These are phyloP conservation scores for Rostratula benghalensis DNA, from an alignment of 2,113 vertebrate genomes.

Conservation along the genomic window DNA sequence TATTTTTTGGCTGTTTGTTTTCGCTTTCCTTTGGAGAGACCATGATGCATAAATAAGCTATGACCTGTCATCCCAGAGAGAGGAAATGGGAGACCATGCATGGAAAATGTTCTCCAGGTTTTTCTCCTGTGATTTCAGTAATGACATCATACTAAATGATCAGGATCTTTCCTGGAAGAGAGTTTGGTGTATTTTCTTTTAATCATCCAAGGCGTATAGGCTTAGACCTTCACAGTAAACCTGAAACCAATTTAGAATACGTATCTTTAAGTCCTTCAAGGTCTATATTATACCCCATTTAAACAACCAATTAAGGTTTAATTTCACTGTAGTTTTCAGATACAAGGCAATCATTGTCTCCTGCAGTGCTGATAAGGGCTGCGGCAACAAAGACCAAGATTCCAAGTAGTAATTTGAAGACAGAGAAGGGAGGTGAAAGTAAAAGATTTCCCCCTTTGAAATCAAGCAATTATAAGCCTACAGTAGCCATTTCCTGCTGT, in stretches of 20 bases:
- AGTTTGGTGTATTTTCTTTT: neutral
- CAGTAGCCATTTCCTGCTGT: constrained; percentile 16
- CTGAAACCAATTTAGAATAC: neutral
- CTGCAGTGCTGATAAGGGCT: constrained; percentile 48
- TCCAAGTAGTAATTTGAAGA: constrained; percentile 43
- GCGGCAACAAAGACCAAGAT: constrained; percentile 38
- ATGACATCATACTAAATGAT: neutral
- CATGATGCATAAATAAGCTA: constrained; percentile 18
- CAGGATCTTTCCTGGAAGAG: neutral
- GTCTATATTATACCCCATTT: constrained; percentile 27
- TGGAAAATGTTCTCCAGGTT: neutral
- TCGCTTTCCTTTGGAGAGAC: neutral
- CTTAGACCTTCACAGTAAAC: neutral
- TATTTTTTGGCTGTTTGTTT: constrained; percentile 40
- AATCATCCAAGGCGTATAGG: neutral
- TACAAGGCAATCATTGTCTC: constrained; percentile 50
- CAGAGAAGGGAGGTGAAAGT: constrained; percentile 24
- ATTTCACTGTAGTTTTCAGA: constrained; percentile 55
- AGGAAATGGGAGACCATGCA: neutral
- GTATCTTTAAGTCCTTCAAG: constrained; percentile 35
- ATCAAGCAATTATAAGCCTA: constrained; percentile 16
- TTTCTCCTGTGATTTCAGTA: neutral
- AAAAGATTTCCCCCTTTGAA: constrained; percentile 8
- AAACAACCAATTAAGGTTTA: constrained; percentile 66
- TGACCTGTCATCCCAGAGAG: neutral